A percentile compares a stretch with the other conserved stretches of the same genome.
phyloP scores from a whole-genome alignment of 2,888 invertebrate genomes.

The Dichetophora obliterata region DNA sequence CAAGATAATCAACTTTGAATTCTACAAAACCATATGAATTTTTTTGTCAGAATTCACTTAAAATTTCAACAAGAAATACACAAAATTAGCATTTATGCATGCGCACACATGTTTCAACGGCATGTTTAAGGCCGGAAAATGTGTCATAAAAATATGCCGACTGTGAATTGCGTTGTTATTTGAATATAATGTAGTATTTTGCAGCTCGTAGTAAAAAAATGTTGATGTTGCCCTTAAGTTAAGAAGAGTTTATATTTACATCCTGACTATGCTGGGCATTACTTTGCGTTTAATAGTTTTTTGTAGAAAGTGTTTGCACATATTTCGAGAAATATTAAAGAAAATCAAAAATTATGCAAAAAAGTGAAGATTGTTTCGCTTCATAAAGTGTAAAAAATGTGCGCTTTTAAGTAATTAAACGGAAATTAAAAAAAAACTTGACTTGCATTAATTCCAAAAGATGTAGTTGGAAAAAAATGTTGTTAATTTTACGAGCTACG shows the following conservation, averaged over 20 bases:
- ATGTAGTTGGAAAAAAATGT: not conserved
- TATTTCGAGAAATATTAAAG: not conserved
- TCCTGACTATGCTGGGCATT: not conserved
- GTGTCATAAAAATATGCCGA: slow-evolving; percentile 30
- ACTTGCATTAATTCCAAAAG: not conserved
- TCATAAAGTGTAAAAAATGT: slow-evolving; percentile 12
- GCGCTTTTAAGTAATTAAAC: slow-evolving; percentile 18
- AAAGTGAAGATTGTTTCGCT: not conserved
- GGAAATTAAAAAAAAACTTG: not conserved
- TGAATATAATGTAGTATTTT: no score
- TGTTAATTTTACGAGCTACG: no score
- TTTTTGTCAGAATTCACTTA: not conserved
- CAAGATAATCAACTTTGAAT: not conserved
- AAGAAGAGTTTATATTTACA: not conserved
- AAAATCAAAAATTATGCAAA: not conserved
- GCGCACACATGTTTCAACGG: not conserved
- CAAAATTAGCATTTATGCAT: slow-evolving; percentile 12
- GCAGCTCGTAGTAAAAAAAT: not conserved
- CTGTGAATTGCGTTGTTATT: not conserved
- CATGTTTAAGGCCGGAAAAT: slow-evolving; percentile 22
- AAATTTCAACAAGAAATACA: not conserved
- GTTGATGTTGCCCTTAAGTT: not conserved
- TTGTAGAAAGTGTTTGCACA: slow-evolving; percentile 13
- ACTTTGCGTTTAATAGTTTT: not conserved
- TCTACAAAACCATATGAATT: not conserved